Evolutionary conservation across 2,888 invertebrate species (phyloP).

Genomic region (Hybos culiciformis): DNA sequence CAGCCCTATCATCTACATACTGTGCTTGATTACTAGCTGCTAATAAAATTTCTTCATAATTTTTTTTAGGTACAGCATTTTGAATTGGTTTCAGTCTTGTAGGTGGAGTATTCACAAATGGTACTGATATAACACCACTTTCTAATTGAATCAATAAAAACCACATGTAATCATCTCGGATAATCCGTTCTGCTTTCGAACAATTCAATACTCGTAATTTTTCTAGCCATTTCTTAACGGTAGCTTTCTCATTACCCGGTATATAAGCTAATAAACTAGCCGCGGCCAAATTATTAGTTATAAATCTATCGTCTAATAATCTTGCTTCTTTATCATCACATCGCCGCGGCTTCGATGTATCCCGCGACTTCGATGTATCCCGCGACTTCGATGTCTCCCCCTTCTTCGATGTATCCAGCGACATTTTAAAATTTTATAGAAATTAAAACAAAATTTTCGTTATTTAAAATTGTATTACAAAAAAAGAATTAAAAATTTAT

Average conservation of each 20-base stretch:
- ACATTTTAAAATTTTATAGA: too few species aligned
- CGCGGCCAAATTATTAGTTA: constrained; percentile 6
- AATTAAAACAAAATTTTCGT: too few species aligned
- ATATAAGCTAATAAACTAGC: constrained; percentile 9
- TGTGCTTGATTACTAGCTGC: constrained; percentile 13
- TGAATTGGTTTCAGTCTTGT: constrained; percentile 7
- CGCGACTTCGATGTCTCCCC: too few species aligned
- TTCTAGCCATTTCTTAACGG: constrained; percentile 10
- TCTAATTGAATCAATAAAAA: constrained; percentile 14
- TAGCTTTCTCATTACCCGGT: constrained; percentile 5
- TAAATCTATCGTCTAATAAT: too few species aligned
- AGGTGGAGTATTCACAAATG: constrained; percentile 12
- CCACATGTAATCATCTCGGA: constrained; percentile 14
- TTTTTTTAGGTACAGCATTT: constrained; percentile 8
- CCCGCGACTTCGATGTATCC: too few species aligned
- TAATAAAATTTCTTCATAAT: constrained; percentile 12
- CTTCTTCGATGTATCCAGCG: too few species aligned
- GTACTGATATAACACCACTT: constrained; percentile 11
- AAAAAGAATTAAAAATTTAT: too few species aligned
- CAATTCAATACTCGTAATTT: constrained; percentile 7
- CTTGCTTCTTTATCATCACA: too few species aligned
- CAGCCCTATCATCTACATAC: too few species aligned
- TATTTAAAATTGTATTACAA: too few species aligned
- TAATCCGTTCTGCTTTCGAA: constrained; percentile 7
- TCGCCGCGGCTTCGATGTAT: too few species aligned